Percentiles rank a stretch among this genome's conserved stretches.
phyloP scores from a whole-genome alignment of 2,113 vertebrate genomes.

The Chaetops frenatus region DNA sequence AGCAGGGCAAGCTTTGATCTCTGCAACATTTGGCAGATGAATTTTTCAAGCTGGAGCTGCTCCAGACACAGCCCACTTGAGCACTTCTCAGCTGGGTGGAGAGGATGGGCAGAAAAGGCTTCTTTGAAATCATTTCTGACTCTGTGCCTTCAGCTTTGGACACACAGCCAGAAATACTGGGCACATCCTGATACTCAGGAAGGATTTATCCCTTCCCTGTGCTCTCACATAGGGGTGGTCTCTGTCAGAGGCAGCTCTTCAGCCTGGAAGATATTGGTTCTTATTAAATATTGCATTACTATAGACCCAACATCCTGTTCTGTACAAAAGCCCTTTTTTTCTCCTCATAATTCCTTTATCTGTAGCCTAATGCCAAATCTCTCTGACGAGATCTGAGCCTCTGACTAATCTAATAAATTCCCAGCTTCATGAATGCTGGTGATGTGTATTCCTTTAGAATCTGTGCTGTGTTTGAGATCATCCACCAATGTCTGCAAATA shows the following conservation, averaged over 20 bases:
- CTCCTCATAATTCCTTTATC: background rate
- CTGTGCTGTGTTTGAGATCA: background rate
- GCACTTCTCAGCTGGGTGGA: background rate
- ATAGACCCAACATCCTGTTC: background rate
- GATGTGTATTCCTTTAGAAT: background rate
- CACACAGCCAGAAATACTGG: background rate
- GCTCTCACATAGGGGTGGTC: background rate
- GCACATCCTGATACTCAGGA: background rate
- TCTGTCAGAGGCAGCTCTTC: background rate
- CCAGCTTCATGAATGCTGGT: background rate
- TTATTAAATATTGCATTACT: background rate
- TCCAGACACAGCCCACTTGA: background rate
- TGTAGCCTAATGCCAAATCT: background rate
- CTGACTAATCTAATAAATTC: slow-evolving; percentile 35
- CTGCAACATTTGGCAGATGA: background rate
- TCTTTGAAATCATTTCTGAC: background rate
- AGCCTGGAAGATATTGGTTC: background rate
- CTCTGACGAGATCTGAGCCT: background rate
- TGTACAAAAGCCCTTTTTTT: background rate
- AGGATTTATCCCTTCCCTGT: background rate
- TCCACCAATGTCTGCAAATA: background rate
- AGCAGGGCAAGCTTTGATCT: background rate
- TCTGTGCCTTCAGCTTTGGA: background rate
- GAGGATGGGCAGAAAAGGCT: background rate
- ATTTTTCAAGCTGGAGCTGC: background rate